Base-by-base conservation (phyloP, 2,113 vertebrate genomes). In the Porphyrio hochstetteri region DNA sequence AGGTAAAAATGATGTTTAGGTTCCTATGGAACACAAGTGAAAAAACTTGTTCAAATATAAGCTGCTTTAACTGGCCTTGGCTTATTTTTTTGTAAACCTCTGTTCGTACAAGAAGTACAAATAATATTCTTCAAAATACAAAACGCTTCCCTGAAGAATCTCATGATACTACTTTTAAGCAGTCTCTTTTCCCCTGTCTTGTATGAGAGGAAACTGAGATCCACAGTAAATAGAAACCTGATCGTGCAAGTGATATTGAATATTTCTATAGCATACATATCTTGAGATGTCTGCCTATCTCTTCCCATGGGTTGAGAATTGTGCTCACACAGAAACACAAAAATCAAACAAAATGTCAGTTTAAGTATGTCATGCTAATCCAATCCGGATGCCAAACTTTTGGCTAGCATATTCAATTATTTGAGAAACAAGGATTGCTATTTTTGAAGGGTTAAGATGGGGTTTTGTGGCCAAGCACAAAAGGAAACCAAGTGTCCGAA, bases 21-120 rank as follows among this genome's bases (percentile, higher is more conserved):
- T 42, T 2, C 7, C 16, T 5, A n/a, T 16, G 4, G 10, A 44
- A 3, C 1, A 5, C 35, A 72, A 64, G 5, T 57, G n/a, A 21
- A 78, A 89, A 93, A 61, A 0, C 4, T 69, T 81, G 7, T 10
- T 36, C 56, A 5, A 29, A 3, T 31, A 2, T 14, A 36, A 79
- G 23, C 50, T 28, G 5, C 1, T 50, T 56, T 59, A 80, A 63
- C 11, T 40, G 11, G 2, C 3, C 65, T 74, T 65, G 20, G 24
- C 9, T 75, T 79, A 38, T 18, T 85, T 69, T 93, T 92, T 82
- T 55, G 5, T 60, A 11, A 81, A 8, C 35, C 6, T 86, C 14
- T 67, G 40, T 29, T 91, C 18, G n/a, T 35, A 38, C 6, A 57
- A 25, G 14, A 81, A 72, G 15, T 27, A 44, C 6, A 36, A 7